Conservation (phyloP, 2,113 vertebrate genomes). For the Andinoacara biseriatus region DNA sequence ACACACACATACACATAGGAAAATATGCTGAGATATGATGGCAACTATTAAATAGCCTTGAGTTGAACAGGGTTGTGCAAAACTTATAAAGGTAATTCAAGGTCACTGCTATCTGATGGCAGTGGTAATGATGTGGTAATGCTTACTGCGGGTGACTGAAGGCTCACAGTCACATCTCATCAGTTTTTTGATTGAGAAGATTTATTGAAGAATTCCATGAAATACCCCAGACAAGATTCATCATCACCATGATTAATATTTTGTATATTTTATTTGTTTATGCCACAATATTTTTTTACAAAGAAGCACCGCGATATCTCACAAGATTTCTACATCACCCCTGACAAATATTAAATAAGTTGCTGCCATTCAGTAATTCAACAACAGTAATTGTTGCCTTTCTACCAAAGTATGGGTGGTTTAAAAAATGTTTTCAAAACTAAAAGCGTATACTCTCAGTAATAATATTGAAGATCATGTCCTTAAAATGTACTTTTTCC, state of each 20-base stretch:
- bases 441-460: not conserved
- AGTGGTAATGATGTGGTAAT: not conserved
- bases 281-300: not conserved
- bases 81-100: constrained; percentile 31
- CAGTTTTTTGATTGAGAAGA: not conserved
- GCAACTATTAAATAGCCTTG: not conserved
- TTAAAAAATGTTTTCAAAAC: not conserved
- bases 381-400: not conserved
- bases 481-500: no score
- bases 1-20: not conserved
- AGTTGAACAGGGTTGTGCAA: not conserved
- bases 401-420: not conserved
- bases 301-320: not conserved
- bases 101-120: constrained; percentile 1
- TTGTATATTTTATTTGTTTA: not conserved
- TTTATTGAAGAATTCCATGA: not conserved
- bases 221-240: not conserved
- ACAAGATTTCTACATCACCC: not conserved
- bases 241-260: not conserved
- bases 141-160: not conserved
- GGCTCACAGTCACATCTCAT: not conserved
- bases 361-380: not conserved
- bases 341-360: constrained; percentile 13
- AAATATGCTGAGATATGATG: constrained; percentile 16
- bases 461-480: not conserved